Conservation (phyloP, 2,888 invertebrate species). For the Augochlorella aurata region DNA sequence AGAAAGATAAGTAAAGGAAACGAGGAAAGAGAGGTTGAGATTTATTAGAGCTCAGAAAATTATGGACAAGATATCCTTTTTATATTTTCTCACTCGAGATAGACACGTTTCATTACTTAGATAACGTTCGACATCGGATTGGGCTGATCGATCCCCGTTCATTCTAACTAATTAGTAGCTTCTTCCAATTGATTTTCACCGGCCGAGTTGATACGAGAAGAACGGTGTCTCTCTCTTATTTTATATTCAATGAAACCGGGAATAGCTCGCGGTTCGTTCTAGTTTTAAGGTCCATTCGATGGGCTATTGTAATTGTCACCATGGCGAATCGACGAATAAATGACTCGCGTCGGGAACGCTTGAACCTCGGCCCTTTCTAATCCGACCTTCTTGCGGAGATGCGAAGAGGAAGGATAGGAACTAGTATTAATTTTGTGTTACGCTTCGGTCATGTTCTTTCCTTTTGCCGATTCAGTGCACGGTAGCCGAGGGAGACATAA, state of each 20-base stretch:
- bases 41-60: constrained; percentile 7
- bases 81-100: constrained; percentile 61
- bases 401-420: background rate
- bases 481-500: background rate
- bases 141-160: constrained; percentile 20
- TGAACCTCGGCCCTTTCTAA: constrained; percentile 62
- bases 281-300: background rate
- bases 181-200: constrained; percentile 43
- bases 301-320: background rate
- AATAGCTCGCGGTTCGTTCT: constrained; percentile 21
- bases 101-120: constrained; percentile 29
- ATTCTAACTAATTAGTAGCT: constrained; percentile 13
- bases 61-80: constrained; percentile 48
- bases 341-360: constrained; percentile 21
- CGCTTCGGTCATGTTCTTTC: constrained; percentile 14
- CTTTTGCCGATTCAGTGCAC: constrained; percentile 3
- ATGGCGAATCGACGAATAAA: constrained; percentile 9
- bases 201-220: constrained; percentile 12
- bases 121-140: constrained; percentile 25
- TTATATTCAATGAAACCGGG: constrained; percentile 2
- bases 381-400: constrained; percentile 3
- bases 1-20: constrained; percentile 16
- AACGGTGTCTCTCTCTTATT: background rate
- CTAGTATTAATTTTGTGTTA: constrained; percentile 26
- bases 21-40: background rate